Conservation (phyloP, 2,113 vertebrate species). For the Caracal caracal region DNA sequence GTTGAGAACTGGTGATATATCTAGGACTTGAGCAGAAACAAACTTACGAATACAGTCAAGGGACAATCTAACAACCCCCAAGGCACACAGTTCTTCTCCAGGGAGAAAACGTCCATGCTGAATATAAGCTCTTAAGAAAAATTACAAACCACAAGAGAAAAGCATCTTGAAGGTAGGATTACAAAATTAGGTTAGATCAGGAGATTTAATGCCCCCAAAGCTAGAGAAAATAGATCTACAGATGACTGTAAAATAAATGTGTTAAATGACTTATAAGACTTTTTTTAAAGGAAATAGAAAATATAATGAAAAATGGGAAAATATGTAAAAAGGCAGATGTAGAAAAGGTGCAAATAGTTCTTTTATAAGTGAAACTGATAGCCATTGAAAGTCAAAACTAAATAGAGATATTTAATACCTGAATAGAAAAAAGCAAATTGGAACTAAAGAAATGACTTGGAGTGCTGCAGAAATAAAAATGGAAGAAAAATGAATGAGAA, state of each 20-base stretch:
- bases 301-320: background rate
- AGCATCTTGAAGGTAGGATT: background rate
- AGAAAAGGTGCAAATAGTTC: background rate
- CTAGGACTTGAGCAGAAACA: background rate
- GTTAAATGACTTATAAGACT: constrained; percentile 21
- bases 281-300: background rate
- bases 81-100: background rate
- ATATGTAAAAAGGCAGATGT: background rate
- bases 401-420: background rate
- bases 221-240: background rate
- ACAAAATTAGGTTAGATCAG: background rate
- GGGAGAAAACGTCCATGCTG: background rate
- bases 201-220: background rate
- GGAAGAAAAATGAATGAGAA: background rate
- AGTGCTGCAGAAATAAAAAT: constrained; percentile 18
- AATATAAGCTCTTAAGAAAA: constrained; percentile 2
- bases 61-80: background rate
- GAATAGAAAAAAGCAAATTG: background rate
- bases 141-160: background rate
- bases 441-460: constrained; percentile 1
- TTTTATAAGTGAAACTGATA: background rate
- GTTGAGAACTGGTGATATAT: background rate
- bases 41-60: background rate
- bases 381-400: constrained; percentile 15
- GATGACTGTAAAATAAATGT: background rate